These are phyloP conservation scores for Bubalus kerabau DNA, from an alignment of 2,113 vertebrate genomes.

Conservation along the genomic window DNA sequence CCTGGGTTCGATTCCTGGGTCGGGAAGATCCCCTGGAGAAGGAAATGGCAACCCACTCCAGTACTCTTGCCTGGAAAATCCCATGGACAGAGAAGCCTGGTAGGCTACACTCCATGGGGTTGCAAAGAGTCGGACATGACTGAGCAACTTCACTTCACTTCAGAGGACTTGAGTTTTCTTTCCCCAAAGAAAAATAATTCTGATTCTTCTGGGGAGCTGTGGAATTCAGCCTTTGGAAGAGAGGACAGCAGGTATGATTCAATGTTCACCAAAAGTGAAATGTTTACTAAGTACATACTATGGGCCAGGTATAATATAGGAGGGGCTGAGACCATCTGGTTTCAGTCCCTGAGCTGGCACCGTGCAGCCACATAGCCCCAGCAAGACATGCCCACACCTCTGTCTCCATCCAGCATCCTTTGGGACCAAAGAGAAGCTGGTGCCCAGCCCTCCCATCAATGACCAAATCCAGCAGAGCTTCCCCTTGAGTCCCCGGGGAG, in stretches of 20 bases:
- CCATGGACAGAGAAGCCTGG: neutral
- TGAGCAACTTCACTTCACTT: neutral
- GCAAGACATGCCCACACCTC: neutral
- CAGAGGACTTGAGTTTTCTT: neutral
- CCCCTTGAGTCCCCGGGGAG: neutral
- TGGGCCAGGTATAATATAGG: neutral
- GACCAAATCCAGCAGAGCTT: neutral
- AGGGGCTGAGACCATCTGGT: neutral
- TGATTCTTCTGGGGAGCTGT: neutral
- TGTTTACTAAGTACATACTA: neutral
- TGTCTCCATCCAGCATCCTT: neutral
- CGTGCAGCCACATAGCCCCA: neutral
- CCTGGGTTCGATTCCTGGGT: too few relatives aligned
- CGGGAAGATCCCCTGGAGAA: too few relatives aligned
- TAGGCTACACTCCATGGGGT: neutral
- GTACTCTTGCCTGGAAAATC: too few relatives aligned
- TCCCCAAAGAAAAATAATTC: neutral
- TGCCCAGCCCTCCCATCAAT: neutral
- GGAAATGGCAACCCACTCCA: too few relatives aligned
- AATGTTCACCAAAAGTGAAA: neutral
- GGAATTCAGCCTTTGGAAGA: neutral
- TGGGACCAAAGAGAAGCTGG: neutral
- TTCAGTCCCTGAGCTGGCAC: neutral
- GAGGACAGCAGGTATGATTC: neutral
- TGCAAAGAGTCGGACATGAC: accelerated